Base-by-base conservation (phyloP, 2,888 invertebrate genomes). In the Teleogryllus oceanicus region DNA sequence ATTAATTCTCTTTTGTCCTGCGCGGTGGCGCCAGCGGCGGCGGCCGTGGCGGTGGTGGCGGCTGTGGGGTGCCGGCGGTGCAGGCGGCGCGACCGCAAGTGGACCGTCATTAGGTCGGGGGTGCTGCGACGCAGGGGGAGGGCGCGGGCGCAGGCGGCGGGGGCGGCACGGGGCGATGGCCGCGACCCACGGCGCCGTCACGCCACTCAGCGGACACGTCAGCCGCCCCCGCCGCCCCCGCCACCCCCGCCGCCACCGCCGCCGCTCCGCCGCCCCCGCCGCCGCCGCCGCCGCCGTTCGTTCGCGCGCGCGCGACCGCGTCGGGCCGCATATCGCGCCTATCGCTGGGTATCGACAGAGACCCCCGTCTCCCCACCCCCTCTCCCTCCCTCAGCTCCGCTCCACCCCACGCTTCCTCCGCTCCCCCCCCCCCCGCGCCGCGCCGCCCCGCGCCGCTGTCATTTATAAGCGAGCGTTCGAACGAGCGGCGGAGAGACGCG, bases 1-100 rank as follows among this genome's bases (percentile, higher is more conserved):
- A 79, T 79, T 79, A 76, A 79, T 79, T 79, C 79, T 76, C 79
- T 76, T 76, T 79, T 79, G 79, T 79, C 75, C 79, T 76, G 79
- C 51, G 49, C 76, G 75, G 79, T 77, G 62, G 62, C n/a, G 62
- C 16, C n/a, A n/a, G 62, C 16, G 62, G 62, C 62, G 62, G 13
- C 62, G 4, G 62, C 10, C 8, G 13, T n/a, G 16, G 62, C 18
- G 2, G 62, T 18, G 12, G 62, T 18, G 62, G 62, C 62, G 62
- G n/a, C 62, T 13, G 62, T 62, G 62, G 62, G 62, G 37, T 0
- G 8, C 37, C 37, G 37, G 37, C 37, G 37, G 37, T 37, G 5
- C 37, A 37, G 8, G 37, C 62, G 4, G 16, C 4, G n/a, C 62
- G 62, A 3, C 16, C 62, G 62, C 62, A 62, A 62, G 62, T 37